These are phyloP conservation scores for Brachypalpus laphriformis DNA, from an alignment of 2,888 invertebrate genomes.

Conservation along the genomic window DNA sequence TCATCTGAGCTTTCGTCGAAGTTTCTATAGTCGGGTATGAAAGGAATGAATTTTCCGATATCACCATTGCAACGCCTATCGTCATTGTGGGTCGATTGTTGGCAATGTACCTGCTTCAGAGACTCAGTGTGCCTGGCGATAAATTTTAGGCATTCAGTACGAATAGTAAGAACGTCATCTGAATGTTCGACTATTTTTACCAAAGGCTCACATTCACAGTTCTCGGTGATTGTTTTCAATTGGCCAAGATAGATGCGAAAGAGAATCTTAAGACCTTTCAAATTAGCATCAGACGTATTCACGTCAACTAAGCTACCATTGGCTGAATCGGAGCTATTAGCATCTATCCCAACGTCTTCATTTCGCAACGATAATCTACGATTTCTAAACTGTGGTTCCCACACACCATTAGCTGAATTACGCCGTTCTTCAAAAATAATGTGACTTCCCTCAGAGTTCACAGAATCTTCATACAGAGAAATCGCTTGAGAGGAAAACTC, in stretches of 20 bases:
- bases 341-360: conserved; percentile 41
- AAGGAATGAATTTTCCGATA: conserved; percentile 77
- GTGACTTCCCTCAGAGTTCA: conserved; percentile 66
- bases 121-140: conserved; percentile 76
- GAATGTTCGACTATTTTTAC: conserved; percentile 44
- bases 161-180: conserved; percentile 78
- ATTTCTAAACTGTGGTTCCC: conserved; percentile 55
- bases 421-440: conserved; percentile 69
- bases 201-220: conserved; percentile 43
- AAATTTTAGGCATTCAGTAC: conserved; percentile 80
- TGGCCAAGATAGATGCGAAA: conserved; percentile 86
- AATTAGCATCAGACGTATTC: conserved; percentile 77
- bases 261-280: conserved; percentile 85
- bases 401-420: conserved; percentile 52
- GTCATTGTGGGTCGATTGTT: conserved; percentile 58
- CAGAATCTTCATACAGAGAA: conserved; percentile 62
- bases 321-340: conserved; percentile 53
- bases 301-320: conserved; percentile 64
- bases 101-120: conserved; percentile 58
- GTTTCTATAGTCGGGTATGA: conserved; percentile 80
- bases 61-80: conserved; percentile 61
- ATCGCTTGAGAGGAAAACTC: conserved; percentile 58
- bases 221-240: conserved; percentile 79
- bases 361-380: conserved; percentile 39
- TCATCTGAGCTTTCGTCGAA: conserved; percentile 77